phyloP scores from a whole-genome alignment of 2,113 vertebrate species.

The Toxotes jaculatrix region DNA sequence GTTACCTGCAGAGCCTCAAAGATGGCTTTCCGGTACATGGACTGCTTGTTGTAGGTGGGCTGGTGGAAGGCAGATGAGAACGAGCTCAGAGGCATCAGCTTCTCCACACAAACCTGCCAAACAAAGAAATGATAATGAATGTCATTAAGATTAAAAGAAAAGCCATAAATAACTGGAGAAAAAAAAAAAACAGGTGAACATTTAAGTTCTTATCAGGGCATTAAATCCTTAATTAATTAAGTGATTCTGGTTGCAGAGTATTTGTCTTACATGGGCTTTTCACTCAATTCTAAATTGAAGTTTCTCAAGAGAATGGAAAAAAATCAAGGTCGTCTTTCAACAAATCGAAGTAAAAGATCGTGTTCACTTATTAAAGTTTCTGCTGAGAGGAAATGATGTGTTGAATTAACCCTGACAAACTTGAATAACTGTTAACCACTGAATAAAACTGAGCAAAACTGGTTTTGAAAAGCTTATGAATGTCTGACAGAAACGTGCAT shows the following conservation, averaged over 20 bases:
- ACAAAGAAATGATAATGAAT: neutral
- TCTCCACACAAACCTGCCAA: conserved; percentile 94
- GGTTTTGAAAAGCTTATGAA: neutral
- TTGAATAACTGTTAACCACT: neutral
- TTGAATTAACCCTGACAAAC: neutral
- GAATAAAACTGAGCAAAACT: neutral
- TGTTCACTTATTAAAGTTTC: neutral
- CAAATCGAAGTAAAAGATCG: neutral
- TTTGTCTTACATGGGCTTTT: neutral
- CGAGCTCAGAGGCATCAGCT: conserved; percentile 92
- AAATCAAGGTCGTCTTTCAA: neutral
- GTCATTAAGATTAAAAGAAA: neutral
- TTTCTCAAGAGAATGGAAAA: neutral
- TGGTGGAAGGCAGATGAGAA: conserved; percentile 96
- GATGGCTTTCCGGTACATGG: conserved; percentile 99
- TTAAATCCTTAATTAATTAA: too few species aligned
- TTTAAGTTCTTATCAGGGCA: neutral
- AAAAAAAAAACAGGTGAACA: neutral
- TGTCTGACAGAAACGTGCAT: neutral
- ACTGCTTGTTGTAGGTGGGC: conserved; percentile 97
- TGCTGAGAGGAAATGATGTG: neutral
- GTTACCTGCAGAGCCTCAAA: conserved; percentile 96
- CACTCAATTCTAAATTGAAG: neutral
- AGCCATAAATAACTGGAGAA: neutral
- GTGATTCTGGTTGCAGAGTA: too few species aligned